These are phyloP conservation scores for Sitta carolinensis DNA, from an alignment of 2,797 vertebrate species.

Conservation along the genomic window DNA sequence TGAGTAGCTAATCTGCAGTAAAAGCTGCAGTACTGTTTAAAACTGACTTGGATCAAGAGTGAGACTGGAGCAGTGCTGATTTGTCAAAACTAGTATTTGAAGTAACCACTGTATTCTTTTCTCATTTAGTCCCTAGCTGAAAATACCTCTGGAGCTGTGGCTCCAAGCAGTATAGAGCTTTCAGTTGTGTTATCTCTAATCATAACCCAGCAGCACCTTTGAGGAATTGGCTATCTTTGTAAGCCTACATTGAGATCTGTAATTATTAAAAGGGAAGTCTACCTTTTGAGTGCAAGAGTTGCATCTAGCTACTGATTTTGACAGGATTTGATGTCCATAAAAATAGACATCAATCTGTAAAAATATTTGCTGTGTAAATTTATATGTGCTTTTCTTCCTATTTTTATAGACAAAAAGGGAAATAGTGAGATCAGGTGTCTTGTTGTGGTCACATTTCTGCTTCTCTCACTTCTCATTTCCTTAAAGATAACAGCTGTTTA, in stretches of 20 bases:
- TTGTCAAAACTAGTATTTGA: neutral
- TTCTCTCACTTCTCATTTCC: neutral
- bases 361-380: neutral
- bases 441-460: neutral
- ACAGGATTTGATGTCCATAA: neutral
- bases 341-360: too few relatives aligned
- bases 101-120: neutral
- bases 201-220: neutral
- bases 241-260: neutral
- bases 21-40: neutral
- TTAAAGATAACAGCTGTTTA: neutral
- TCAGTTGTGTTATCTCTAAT: neutral
- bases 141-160: neutral
- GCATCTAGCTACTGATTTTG: neutral
- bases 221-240: neutral
- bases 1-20: neutral
- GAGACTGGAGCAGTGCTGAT: neutral
- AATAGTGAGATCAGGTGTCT: neutral
- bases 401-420: neutral
- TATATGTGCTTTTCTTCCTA: neutral
- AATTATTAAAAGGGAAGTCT: neutral
- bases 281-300: neutral
- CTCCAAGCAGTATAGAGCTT: neutral
- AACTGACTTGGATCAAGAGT: neutral
- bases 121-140: neutral